These are phyloP conservation scores for Eumerus sabulonum DNA, from an alignment of 2,888 invertebrate genomes.

Conservation along the genomic window DNA sequence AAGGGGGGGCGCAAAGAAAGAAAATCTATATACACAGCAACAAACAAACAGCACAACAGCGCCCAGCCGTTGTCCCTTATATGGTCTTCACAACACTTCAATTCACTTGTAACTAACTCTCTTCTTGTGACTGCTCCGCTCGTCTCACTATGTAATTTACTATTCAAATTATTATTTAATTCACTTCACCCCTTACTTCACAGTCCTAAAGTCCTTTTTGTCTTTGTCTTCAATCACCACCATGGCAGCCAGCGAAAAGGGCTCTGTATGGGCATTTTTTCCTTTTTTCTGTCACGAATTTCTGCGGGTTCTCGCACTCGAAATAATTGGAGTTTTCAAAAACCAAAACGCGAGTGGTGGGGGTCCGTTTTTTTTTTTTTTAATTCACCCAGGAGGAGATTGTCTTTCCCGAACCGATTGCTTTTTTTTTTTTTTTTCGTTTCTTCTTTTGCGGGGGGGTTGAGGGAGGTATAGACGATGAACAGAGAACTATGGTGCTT, in stretches of 20 bases:
- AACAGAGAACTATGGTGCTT: conserved; percentile 52
- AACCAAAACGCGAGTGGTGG: conserved; percentile 35
- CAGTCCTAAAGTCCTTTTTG: conserved; percentile 55
- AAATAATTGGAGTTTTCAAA: conserved; percentile 11
- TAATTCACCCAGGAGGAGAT: conserved; percentile 21
- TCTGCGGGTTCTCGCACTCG: conserved; percentile 38
- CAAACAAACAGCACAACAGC: conserved; percentile 44
- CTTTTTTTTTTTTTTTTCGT: too few species aligned
- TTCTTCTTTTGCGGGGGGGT: conserved; percentile 43
- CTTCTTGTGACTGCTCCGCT: background rate
- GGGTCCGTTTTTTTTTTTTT: conserved; percentile 40
- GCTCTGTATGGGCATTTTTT: conserved; percentile 54
- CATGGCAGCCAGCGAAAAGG: conserved; percentile 48
- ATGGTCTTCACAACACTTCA: background rate
- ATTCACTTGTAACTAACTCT: conserved; percentile 6
- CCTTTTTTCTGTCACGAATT: too few species aligned
- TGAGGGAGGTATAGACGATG: conserved; percentile 49
- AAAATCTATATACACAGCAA: conserved; percentile 54
- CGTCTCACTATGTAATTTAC: conserved; percentile 35
- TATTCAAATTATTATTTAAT: conserved; percentile 14
- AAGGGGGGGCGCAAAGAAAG: conserved; percentile 21
- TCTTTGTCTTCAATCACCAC: conserved; percentile 65
- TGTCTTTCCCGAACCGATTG: conserved; percentile 24
- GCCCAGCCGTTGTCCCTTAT: conserved; percentile 25
- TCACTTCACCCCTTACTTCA: conserved; percentile 31